A percentile compares a stretch with the other conserved stretches of the same genome.
phyloP scores from a whole-genome alignment of 2,113 vertebrate species.

The Daubentonia madagascariensis region DNA sequence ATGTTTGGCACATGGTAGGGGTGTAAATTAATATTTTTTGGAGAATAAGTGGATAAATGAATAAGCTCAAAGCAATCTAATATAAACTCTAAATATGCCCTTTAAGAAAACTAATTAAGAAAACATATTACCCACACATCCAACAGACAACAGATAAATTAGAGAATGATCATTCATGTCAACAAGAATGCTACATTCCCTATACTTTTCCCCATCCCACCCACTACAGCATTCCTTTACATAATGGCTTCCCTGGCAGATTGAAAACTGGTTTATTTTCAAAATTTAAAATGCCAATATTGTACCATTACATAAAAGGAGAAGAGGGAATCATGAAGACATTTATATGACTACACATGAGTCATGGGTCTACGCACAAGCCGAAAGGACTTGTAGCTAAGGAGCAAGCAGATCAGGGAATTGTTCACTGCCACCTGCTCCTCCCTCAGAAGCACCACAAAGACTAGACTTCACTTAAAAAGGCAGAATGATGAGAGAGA shows the following conservation, averaged over 20 bases:
- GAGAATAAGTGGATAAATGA: background rate
- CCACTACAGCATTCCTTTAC: background rate
- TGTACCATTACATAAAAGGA: background rate
- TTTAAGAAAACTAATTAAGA: background rate
- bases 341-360: background rate
- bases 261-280: background rate
- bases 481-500: background rate
- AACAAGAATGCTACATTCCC: background rate
- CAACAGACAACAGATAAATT: background rate
- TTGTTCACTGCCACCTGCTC: background rate
- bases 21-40: background rate
- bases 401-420: background rate
- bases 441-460: background rate
- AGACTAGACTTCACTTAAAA: background rate
- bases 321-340: background rate
- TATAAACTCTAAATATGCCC: background rate
- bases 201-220: background rate
- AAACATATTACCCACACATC: background rate
- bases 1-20: background rate
- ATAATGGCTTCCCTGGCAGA: background rate
- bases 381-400: accelerated
- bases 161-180: background rate
- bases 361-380: background rate
- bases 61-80: background rate
- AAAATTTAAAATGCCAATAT: background rate